Percentiles rank a stretch among this genome's conserved stretches.
phyloP scores from a whole-genome alignment of 2,113 vertebrate species.

The Nesogale talazaci region DNA sequence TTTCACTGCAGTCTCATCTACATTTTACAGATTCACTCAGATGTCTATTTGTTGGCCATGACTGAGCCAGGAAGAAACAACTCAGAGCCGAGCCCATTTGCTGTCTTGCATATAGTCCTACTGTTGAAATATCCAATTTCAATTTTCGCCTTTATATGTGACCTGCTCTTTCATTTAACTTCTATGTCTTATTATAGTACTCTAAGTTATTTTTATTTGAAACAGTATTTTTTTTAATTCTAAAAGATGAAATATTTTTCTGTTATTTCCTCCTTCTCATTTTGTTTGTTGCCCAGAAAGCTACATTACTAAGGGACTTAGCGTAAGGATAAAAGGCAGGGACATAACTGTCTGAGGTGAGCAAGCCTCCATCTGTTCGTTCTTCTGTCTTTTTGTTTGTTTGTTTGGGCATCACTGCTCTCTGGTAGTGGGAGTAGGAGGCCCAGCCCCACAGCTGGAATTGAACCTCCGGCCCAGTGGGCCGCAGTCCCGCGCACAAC shows the following conservation, averaged over 20 bases:
- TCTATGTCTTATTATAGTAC: background rate
- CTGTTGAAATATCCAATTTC: background rate
- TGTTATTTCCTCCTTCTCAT: background rate
- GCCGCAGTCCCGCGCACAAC: no score
- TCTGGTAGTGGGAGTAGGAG: no score
- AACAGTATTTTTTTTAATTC: background rate
- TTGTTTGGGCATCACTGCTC: no score
- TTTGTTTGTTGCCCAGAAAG: background rate
- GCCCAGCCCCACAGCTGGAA: no score
- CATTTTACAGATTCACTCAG: no score
- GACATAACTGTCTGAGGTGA: background rate
- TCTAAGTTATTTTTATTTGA: background rate
- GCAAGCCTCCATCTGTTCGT: background rate
- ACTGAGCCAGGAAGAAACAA: no score
- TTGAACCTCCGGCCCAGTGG: no score
- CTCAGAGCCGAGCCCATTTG: background rate
- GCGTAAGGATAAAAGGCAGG: background rate
- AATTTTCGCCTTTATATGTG: background rate
- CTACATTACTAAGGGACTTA: background rate
- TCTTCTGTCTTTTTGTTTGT: background rate
- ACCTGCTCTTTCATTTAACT: background rate
- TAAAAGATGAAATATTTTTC: constrained; percentile 12
- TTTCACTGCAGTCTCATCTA: no score
- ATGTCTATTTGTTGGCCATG: no score
- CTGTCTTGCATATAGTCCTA: background rate